Evolutionary conservation across 2,797 vertebrate genomes (phyloP).

Genomic region (Chloroceryle inda): DNA sequence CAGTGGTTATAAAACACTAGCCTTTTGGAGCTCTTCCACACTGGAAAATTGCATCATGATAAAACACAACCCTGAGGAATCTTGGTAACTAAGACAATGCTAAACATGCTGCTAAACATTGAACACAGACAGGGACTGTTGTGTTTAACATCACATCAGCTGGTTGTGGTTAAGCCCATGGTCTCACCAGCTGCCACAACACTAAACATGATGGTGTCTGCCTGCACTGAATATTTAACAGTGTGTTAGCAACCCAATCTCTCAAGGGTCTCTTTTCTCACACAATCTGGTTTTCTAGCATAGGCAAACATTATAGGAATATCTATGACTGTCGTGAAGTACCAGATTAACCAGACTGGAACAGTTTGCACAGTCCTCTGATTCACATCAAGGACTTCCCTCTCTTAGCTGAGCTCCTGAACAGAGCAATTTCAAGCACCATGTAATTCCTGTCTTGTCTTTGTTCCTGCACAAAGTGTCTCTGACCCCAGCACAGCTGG

Average conservation of each 20-base stretch:
- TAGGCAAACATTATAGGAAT: not conserved
- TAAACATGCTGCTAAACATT: slow-evolving; percentile 66
- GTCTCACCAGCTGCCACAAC: slow-evolving; percentile 52
- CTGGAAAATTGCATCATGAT: slow-evolving; percentile 67
- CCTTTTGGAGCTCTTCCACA: slow-evolving; percentile 41
- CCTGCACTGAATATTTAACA: not conserved
- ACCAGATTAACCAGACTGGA: slow-evolving; percentile 12
- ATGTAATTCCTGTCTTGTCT: not conserved
- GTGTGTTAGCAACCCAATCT: slow-evolving; percentile 1
- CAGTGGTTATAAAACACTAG: slow-evolving; percentile 38
- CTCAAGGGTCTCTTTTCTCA: not conserved
- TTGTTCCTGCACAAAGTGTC: not conserved
- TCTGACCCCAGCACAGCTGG: not conserved
- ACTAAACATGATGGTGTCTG: not conserved
- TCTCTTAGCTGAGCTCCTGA: not conserved
- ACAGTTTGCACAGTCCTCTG: not conserved
- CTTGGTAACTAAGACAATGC: slow-evolving; percentile 69
- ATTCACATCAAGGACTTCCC: not conserved
- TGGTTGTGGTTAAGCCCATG: slow-evolving; percentile 66
- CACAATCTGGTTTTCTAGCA: slow-evolving; percentile 1
- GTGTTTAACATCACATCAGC: slow-evolving; percentile 63
- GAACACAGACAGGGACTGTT: slow-evolving; percentile 37
- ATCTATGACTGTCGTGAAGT: not conserved
- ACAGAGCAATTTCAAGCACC: not conserved
- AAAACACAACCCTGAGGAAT: slow-evolving; percentile 51